A percentile compares a stretch with the other conserved stretches of the same genome.
Conservation (phyloP, 2,888 invertebrate genomes). For the Boloria selene region DNA sequence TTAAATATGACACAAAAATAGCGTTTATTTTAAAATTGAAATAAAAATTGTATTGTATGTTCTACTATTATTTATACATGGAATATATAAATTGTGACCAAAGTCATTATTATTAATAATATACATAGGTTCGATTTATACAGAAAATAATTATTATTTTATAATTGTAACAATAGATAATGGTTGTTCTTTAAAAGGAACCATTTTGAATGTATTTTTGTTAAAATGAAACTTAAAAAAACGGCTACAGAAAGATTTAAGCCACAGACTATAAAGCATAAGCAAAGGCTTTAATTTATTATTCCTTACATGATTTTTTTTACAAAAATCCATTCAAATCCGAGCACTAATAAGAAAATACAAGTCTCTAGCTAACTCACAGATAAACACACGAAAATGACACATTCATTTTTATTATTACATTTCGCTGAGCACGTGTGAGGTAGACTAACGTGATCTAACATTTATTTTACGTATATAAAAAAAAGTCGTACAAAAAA, state of each 20-base stretch:
- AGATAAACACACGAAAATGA: constrained; percentile 4
- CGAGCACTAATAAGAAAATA: constrained; percentile 3
- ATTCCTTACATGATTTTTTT: no score
- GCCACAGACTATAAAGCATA: neutral
- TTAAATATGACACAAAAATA: constrained; percentile 1
- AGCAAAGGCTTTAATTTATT: no score
- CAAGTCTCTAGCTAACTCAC: constrained; percentile 10
- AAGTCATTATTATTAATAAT: constrained; percentile 3
- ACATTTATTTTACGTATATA: neutral
- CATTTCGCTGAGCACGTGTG: constrained; percentile 28
- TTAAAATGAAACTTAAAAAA: constrained; percentile 5
- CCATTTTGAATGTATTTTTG: constrained; percentile 9
- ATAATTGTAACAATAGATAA: constrained; percentile 14
- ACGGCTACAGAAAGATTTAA: neutral
- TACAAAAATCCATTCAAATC: neutral
- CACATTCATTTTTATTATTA: constrained; percentile 10
- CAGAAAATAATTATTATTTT: constrained; percentile 14
- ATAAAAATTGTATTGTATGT: neutral
- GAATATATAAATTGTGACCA: constrained; percentile 19
- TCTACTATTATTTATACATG: neutral
- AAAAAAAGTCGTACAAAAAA: neutral
- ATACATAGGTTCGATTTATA: constrained; percentile 16
- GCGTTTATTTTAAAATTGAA: neutral
- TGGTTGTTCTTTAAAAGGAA: constrained; percentile 14
- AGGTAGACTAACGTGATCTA: constrained; percentile 28